phyloP scores from a whole-genome alignment of 1,140 invertebrate species.

The Drosophila gunungcola region DNA sequence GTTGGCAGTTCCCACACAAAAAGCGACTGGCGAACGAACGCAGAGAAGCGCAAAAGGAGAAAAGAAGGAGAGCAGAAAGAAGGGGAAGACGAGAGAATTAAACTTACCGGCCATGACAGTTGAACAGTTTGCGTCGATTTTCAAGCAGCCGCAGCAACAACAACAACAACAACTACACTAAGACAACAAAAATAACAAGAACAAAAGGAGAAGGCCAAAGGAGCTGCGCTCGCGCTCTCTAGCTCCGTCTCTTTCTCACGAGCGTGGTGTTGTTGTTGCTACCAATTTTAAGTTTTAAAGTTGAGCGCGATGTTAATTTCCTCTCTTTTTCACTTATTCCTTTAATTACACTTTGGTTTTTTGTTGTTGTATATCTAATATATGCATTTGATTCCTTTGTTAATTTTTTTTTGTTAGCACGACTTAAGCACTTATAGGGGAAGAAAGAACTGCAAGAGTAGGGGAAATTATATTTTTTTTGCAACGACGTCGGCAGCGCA shows the following conservation, averaged over 20 bases:
- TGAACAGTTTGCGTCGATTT: slow-evolving; percentile 82
- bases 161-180: slow-evolving; percentile 51
- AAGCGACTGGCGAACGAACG: slow-evolving; percentile 26
- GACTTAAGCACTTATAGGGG: slow-evolving; percentile 79
- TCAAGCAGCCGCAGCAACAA: slow-evolving; percentile 45
- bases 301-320: slow-evolving; percentile 54
- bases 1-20: slow-evolving; percentile 32
- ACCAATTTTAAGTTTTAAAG: slow-evolving; percentile 37
- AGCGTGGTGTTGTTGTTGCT: slow-evolving; percentile 45
- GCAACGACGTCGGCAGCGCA: slow-evolving; percentile 46
- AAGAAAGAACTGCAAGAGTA: slow-evolving; percentile 75
- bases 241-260: slow-evolving; percentile 42
- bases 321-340: slow-evolving; percentile 43
- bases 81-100: slow-evolving; percentile 12
- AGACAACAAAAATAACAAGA: slow-evolving; percentile 57
- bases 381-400: slow-evolving; percentile 26
- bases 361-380: slow-evolving; percentile 38
- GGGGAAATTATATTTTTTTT: slow-evolving; percentile 53
- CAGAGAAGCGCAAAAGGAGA: slow-evolving; percentile 16
- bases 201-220: slow-evolving; percentile 66
- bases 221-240: slow-evolving; percentile 54
- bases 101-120: slow-evolving; percentile 85
- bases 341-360: slow-evolving; percentile 62
- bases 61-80: slow-evolving; percentile 7
- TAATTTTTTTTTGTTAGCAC: slow-evolving; percentile 56